phyloP scores from a whole-genome alignment of 64 coral and sea anemone species.

The Catalaphyllia jardinei region DNA sequence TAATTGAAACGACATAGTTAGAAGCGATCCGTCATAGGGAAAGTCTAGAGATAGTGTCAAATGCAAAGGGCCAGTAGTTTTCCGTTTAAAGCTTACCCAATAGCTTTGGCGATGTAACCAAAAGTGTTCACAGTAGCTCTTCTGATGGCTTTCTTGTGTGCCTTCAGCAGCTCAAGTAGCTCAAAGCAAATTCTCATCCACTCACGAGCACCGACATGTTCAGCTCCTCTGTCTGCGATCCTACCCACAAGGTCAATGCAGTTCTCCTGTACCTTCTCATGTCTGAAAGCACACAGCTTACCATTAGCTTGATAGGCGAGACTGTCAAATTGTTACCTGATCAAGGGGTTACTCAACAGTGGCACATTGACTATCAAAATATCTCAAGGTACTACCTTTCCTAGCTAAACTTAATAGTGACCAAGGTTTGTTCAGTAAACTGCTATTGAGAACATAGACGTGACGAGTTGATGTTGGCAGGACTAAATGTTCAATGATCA shows the following conservation, averaged over 20 bases:
- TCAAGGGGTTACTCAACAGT: too few species aligned
- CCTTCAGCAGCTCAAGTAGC: conserved; percentile 92
- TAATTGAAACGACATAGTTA: too few species aligned
- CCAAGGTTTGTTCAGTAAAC: too few species aligned
- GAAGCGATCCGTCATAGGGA: neutral
- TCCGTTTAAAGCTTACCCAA: conserved; percentile 68
- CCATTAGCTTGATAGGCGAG: too few species aligned
- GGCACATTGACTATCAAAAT: too few species aligned
- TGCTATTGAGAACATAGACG: too few species aligned
- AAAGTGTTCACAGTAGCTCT: conserved; percentile 99
- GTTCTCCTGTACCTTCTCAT: conserved; percentile 98
- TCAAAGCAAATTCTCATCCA: conserved; percentile 99
- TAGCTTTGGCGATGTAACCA: conserved; percentile 99
- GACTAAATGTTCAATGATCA: too few species aligned
- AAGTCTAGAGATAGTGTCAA: neutral
- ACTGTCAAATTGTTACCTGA: too few species aligned
- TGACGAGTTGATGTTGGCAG: too few species aligned
- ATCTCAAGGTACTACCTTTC: too few species aligned
- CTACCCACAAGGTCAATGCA: conserved; percentile 97
- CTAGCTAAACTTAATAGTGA: too few species aligned
- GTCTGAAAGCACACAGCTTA: conserved; percentile 46
- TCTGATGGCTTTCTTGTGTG: conserved; percentile 98
- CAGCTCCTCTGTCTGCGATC: conserved; percentile 97
- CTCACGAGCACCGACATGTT: conserved; percentile 95
- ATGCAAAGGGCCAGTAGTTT: neutral